Base-by-base conservation (phyloP, 2,888 invertebrate genomes). In the Drosophila nigritarsus region DNA sequence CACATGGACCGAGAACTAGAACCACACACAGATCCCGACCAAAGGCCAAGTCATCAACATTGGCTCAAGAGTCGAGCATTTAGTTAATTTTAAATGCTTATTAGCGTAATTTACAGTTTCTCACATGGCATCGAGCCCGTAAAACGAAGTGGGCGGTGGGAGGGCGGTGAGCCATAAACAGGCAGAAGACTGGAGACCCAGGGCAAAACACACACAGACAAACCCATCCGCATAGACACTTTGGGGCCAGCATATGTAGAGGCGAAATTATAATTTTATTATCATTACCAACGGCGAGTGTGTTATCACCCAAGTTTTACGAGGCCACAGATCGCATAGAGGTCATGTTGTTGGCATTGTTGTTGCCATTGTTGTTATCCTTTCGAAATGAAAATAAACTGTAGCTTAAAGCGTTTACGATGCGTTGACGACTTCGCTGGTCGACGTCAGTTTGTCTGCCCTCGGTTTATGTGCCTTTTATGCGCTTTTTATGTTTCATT, bases 401-500 rank as follows among this genome's bases (percentile, higher is more conserved):
- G 78, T 83, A 79, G 90, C 91, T 91, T 90, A 87, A 91, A 91
- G 75, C 87, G 86, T 90, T 90, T 91, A 90, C 91, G 90, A 90
- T 89, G 85, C 83, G 87, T 78, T 88, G 90, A 89, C 81, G 90
- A 83, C 83, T 79, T 67, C 55, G 58, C 65, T 69, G 54, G 51
- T 51, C 56, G 69, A 51, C 56, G 69, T 48, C 75, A 66, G 70
- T 40, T 61, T 65, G 77, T 71, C 75, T 67, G 66, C 56, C 50
- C 54, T 64, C 61, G 62, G 86, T 92, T 93, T 93, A 93, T 91
- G 87, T 86, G 82, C 83, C 84, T 93, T 93, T 93, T 93, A 93
- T 92, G 92, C 87, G 83, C 83, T 83, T 91, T 92, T 93, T 92
- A 92, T 92, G 92, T 91, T 86, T 90, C 83, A 91, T 92, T 92